Conservation (phyloP, 2,797 vertebrate genomes). For the Buphagus erythrorhynchus region DNA sequence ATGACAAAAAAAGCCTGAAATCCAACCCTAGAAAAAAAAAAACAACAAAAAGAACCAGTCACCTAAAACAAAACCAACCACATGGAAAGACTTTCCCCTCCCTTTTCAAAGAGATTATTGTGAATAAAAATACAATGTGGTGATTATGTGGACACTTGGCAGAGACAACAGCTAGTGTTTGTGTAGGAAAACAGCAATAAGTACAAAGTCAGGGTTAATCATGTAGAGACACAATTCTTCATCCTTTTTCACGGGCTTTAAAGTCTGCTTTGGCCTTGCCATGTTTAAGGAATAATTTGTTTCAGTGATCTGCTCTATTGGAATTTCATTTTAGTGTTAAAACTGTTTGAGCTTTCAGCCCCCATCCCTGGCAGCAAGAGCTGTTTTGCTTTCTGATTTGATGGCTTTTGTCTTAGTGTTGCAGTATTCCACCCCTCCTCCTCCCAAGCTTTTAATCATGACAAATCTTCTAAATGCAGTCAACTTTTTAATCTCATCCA, state of each 20-base stretch:
- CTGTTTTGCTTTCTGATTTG: not conserved
- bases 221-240: not conserved
- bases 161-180: not conserved
- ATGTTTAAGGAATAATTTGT: not conserved
- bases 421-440: not conserved
- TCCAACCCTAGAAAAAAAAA: not conserved
- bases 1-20: not conserved
- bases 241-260: not conserved
- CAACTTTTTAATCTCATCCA: constrained; percentile 38
- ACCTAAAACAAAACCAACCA: not conserved
- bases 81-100: not conserved
- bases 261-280: not conserved
- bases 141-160: not conserved
- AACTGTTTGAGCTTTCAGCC: not conserved
- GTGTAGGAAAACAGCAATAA: not conserved
- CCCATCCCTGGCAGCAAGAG: not conserved
- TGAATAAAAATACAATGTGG: constrained; percentile 6
- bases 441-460: not conserved
- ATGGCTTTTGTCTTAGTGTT: not conserved
- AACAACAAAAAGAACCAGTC: not conserved
- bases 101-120: constrained; percentile 18
- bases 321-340: not conserved
- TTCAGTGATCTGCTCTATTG: not conserved
- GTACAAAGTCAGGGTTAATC: not conserved
- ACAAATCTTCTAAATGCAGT: constrained; percentile 30